Evolutionary conservation across 2,888 invertebrate species (phyloP), one percentile per base, ranked within the genome.

Genomic region (Microdon myrmicae): DNA sequence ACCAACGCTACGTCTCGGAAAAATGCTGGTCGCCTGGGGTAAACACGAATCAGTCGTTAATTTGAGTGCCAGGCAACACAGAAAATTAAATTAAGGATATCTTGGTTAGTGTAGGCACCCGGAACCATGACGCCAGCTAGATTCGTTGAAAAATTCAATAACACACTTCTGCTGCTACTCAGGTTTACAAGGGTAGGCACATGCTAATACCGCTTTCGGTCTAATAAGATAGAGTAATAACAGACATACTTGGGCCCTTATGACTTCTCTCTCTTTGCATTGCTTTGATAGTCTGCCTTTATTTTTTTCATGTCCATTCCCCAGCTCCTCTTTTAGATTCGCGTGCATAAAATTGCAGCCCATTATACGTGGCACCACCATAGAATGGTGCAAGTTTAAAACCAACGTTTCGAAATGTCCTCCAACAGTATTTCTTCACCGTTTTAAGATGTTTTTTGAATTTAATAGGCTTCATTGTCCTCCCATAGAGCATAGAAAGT

Each of bases 141-240:
- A 45, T 39, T 26, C 45, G 14, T 32, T 35, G 38, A 35, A n/a
- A 53, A 45, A 32, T 59, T 39, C 39, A 59, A 59, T 53, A 45
- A 39, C 20, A 39, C 53, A 59, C 47, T 54, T 59, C 59, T 53
- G 53, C 41, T 53, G 45, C 10, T 32, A 35, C 54, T 59, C 41
- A 35, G 47, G 53, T 39, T 59, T 47, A 53, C 59, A 35, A 54
- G 39, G 41, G 31, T 53, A 53, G 51, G 59, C 53, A 59, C 56
- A 59, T 54, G 38, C 29, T 59, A 54, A 59, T 59, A 37, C 45
- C 20, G 45, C 39, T 54, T 53, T 45, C 53, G n/a, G 34, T 53
- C 58, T 59, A 51, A 51, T 58, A 58, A 51, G n/a, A n/a, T n/a
- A n/a, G 58, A 51, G 51, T 44, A 58, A 51, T 44, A 51, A 51